Base-by-base conservation (phyloP, 2,888 invertebrate genomes). In the Drosophila paranaensis region DNA sequence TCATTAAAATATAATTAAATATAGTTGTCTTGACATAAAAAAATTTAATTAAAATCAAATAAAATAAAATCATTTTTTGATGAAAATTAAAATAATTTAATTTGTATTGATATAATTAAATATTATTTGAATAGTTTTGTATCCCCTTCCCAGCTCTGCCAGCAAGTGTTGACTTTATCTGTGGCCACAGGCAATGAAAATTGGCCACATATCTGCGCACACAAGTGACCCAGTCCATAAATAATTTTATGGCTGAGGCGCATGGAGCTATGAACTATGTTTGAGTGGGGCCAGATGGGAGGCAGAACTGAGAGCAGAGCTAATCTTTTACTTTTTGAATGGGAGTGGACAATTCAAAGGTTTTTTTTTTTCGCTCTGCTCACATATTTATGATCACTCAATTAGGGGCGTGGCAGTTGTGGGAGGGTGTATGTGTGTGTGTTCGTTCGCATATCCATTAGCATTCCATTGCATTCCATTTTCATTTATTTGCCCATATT, bases 301-400 rank as follows among this genome's bases (percentile, higher is more conserved):
- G 13, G 20, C 14, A 43, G 35, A 14, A 43, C n/a, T 13, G 43
- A 48, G 55, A 16, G 39, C 39, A 54, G 43, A 60, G 71, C 54
- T 76, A 76, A 72, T 76, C 76, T 75, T 42, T 64, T 54, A 75
- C 64, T 68, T 72, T 40, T 61, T 10, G n/a, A 27, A n/a, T 54
- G 40, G 11, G 51, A n/a, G 40, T 68, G 27, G 35, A 42, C 56
- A 45, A 53, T 61, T 60, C 56, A 43, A 70, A 50, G 37, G 57
- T 45, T 58, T 65, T 43, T 35, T 14, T n/a, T 43, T 13, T 6
- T 20, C 20, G 10, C 25, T 74, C 25, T 74, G 71, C 56, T 74
- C 77, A 71, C 82, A 82, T 87, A 85, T 85, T 83, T 83, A 83
- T 83, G 84, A 87, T 81, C 85, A 82, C 81, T 84, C 81, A 79